Evolutionary conservation across 2,113 vertebrate genomes (phyloP).

Genomic region (Oreamnos americanus): DNA sequence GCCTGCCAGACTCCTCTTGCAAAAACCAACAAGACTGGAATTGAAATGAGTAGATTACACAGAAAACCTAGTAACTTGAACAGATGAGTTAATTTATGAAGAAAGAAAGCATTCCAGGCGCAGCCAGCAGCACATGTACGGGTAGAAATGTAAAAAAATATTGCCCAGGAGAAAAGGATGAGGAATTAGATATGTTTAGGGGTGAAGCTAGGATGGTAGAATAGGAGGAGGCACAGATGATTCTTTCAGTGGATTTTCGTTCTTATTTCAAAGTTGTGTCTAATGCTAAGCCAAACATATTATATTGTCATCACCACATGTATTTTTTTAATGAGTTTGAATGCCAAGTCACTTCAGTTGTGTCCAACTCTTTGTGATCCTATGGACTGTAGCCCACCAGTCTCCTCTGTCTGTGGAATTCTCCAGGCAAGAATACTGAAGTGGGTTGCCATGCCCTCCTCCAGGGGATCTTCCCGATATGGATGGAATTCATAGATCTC

Average conservation of each 20-base stretch:
- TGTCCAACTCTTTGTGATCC: neutral
- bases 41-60: neutral
- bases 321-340: neutral
- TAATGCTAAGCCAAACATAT: neutral
- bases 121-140: neutral
- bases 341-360: neutral
- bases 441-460: neutral
- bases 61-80: neutral
- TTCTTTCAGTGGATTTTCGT: neutral
- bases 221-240: neutral
- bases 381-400: neutral
- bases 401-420: neutral
- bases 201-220: neutral
- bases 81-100: neutral
- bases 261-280: neutral
- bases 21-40: neutral
- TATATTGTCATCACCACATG: neutral
- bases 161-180: neutral
- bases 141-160: neutral
- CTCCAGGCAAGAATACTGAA: neutral
- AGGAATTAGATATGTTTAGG: neutral
- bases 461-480: accelerated
- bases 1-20: neutral
- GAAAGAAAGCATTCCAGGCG: neutral
- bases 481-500: neutral